Conservation (phyloP, 2,888 invertebrate genomes). For the Molorchus minor region DNA sequence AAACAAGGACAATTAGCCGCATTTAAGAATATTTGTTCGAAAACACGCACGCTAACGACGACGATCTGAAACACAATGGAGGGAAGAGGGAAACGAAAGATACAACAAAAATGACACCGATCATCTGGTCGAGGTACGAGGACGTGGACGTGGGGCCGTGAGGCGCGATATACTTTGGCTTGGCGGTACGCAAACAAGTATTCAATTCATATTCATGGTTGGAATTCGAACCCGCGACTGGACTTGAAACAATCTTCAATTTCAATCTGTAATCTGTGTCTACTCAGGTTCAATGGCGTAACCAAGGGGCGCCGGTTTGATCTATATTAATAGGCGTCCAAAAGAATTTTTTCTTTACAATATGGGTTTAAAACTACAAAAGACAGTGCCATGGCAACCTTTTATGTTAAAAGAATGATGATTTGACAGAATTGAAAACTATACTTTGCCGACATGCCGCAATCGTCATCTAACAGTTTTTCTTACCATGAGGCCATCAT, state of each 20-base stretch:
- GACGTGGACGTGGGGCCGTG: conserved; percentile 12
- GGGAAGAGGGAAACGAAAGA: neutral
- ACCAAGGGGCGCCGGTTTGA: neutral
- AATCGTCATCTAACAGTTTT: no score
- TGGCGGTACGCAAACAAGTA: neutral
- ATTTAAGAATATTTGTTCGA: neutral
- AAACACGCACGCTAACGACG: neutral
- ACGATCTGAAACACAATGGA: conserved; percentile 9
- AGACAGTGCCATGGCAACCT: no score
- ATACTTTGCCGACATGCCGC: no score
- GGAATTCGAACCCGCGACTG: neutral
- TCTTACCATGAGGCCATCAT: no score
- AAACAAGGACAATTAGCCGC: conserved; percentile 1
- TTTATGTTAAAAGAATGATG: no score
- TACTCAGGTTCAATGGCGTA: neutral
- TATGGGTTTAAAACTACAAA: no score
- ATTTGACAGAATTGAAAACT: no score
- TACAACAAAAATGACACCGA: conserved; percentile 7
- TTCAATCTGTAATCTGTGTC: neutral
- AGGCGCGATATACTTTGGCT: neutral
- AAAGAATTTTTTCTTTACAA: no score
- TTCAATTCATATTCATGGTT: neutral
- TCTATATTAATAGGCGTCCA: no score
- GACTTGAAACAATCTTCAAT: neutral
- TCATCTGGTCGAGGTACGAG: conserved; percentile 23